Evolutionary conservation across 2,113 vertebrate species (phyloP).

Genomic region (Danio rerio): DNA sequence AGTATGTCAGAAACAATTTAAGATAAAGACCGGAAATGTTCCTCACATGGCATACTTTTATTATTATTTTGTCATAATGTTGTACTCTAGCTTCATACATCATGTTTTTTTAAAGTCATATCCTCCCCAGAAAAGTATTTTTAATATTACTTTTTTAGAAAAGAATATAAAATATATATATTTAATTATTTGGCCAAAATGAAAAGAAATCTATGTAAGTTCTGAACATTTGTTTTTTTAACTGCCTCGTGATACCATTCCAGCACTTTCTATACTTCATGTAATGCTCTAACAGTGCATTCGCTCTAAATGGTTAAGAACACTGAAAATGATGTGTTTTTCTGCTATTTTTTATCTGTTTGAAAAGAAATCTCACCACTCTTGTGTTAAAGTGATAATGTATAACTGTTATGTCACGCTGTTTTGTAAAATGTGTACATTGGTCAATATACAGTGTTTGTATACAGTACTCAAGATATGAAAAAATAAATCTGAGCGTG

Average conservation of each 20-base stretch:
- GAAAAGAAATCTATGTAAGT: slow-evolving; percentile 52
- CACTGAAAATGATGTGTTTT: slow-evolving; percentile 63
- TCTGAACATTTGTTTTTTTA: slow-evolving; percentile 58
- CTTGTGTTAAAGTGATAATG: slow-evolving; percentile 73
- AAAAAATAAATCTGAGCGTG: slow-evolving; percentile 77
- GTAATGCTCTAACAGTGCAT: slow-evolving; percentile 75
- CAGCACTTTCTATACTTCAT: slow-evolving; percentile 35
- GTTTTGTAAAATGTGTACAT: slow-evolving; percentile 78
- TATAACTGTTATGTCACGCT: slow-evolving; percentile 68
- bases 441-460: slow-evolving; percentile 78
- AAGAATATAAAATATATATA: slow-evolving; percentile 15
- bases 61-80: background rate
- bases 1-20: background rate
- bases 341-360: slow-evolving; percentile 82
- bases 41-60: background rate
- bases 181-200: background rate
- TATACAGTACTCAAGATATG: slow-evolving; percentile 75
- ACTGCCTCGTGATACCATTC: slow-evolving; percentile 70
- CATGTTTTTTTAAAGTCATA: background rate
- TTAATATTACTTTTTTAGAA: slow-evolving; percentile 20
- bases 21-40: background rate
- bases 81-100: background rate
- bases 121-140: slow-evolving; percentile 27
- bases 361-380: slow-evolving; percentile 71
- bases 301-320: slow-evolving; percentile 81